Percentiles rank a stretch among this genome's conserved stretches.
These are phyloP conservation scores for Scolopax bukidnonensis DNA, from an alignment of 2,797 vertebrate genomes.

Conservation along the genomic window DNA sequence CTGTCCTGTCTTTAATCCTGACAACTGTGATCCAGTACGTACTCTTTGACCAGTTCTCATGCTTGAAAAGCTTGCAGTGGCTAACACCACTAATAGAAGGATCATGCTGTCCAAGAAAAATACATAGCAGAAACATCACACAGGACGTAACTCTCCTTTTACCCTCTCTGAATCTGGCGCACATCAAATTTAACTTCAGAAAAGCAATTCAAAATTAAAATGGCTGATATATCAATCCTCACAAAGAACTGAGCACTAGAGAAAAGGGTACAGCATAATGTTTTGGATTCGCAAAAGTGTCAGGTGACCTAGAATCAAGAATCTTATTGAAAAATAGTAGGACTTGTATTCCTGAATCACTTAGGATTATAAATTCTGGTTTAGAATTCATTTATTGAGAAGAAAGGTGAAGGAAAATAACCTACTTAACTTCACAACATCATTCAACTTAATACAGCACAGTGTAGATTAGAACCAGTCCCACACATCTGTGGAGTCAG, in stretches of 20 bases:
- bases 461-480: neutral
- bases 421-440: neutral
- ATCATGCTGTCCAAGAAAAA: neutral
- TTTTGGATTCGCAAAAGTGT: neutral
- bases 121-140: neutral
- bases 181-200: neutral
- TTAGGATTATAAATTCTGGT: neutral
- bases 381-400: neutral
- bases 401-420: neutral
- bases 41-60: neutral
- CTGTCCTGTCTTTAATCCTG: conserved; percentile 35
- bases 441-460: neutral
- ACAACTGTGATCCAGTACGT: conserved; percentile 71
- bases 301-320: neutral
- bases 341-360: neutral
- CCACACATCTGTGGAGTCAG: neutral
- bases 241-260: neutral
- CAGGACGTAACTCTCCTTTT: neutral
- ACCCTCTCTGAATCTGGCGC: neutral
- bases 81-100: neutral
- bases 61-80: neutral
- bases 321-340: neutral
- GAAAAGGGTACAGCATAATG: neutral
- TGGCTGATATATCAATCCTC: neutral
- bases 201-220: neutral